Evolutionary conservation across 2,888 invertebrate species (phyloP), one percentile per base, ranked within the genome.

Genomic region (Ctena decussata): DNA sequence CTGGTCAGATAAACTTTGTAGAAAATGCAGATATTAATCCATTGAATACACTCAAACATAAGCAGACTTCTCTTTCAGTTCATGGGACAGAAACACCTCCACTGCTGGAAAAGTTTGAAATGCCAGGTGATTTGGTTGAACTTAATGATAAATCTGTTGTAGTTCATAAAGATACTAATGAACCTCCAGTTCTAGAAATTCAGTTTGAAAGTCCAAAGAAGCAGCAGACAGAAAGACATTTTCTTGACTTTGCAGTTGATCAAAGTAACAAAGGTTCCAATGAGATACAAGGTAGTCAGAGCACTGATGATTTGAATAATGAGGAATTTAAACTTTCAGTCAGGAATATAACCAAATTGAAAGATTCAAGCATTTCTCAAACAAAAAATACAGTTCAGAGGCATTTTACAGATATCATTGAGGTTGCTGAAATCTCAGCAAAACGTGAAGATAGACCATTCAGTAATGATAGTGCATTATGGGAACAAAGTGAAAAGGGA

Each of bases 161-260:
- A 5, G 18, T 18, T 65, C 18, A 65, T 21, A 65, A 24, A 11
- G 35, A 30, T 12, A 35, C 35, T 5, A 65, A 35, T 65, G 65
- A 18, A 18, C 65, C 65, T 5, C 65, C 65, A 30, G 8, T 65
- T 35, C 24, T 65, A 35, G 65, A 65, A 35, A 32, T 65, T 3
- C 65, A 65, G 65, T 65, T 65, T 65, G 65, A 65, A n/a, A 65
- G 65, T 21, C 65, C 65, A 18, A 53, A 73, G 57, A 85, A 84
- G 72, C 46, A 39, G 21, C 53, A 57, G 44, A 32, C 49, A 41
- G 89, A 90, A 73, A 85, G 90, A 81, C 90, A 90, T 86, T 90
- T 90, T 72, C 74, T 86, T 24, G 90, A 90, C 77, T 77, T 87
- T 49, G 79, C 89, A 57, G 76, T 80, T 3, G 21, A 49, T 21